phyloP scores from a whole-genome alignment of 2,113 vertebrate genomes.

The Brachypodius melanocephalos region DNA sequence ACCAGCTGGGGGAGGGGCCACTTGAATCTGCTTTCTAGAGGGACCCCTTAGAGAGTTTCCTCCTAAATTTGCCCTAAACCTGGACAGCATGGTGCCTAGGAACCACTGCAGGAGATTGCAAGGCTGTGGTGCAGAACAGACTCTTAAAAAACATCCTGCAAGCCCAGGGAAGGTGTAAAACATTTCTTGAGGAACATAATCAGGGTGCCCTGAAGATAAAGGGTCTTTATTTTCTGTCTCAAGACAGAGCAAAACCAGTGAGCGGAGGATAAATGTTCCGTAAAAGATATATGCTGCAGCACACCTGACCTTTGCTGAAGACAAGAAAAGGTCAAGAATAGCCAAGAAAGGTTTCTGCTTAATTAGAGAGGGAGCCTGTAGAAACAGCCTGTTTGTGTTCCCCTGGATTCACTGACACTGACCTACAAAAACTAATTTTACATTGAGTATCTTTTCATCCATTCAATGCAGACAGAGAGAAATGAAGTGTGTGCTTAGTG shows the following conservation, averaged over 20 bases:
- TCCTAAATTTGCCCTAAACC: background rate
- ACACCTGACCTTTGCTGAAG: slow-evolving; percentile 49
- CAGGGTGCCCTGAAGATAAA: background rate
- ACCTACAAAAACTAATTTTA: background rate
- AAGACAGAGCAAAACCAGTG: background rate
- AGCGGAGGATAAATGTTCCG: background rate
- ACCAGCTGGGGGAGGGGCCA: background rate
- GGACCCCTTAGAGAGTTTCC: background rate
- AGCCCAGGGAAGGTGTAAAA: background rate
- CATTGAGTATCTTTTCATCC: background rate
- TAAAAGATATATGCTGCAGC: slow-evolving; percentile 5
- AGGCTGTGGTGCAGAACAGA: background rate
- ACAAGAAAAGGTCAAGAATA: slow-evolving; percentile 35
- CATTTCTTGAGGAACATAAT: background rate
- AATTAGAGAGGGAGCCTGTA: slow-evolving; percentile 27
- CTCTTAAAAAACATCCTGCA: background rate
- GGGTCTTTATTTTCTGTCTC: background rate
- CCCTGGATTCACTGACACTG: background rate
- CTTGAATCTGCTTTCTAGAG: background rate
- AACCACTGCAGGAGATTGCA: background rate
- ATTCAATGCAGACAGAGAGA: background rate
- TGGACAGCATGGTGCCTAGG: background rate
- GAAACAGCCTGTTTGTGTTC: background rate
- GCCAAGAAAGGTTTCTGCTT: slow-evolving; percentile 28
- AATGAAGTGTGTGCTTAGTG: background rate